phyloP scores from a whole-genome alignment of 2,797 vertebrate species.

The Ciconia nigra region DNA sequence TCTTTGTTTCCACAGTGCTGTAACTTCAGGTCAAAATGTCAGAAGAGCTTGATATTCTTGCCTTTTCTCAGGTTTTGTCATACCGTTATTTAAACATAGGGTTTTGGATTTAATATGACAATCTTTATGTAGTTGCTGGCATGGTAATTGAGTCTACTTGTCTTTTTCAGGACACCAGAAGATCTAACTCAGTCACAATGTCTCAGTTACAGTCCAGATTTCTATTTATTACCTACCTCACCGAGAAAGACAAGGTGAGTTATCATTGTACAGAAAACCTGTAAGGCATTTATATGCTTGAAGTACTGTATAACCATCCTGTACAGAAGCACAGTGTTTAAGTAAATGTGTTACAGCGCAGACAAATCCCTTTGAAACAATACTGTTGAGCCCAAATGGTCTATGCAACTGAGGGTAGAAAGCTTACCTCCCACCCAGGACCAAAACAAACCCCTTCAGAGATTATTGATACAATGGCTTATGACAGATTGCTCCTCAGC shows the following conservation, averaged over 20 bases:
- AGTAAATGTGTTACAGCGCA: slow-evolving; percentile 13
- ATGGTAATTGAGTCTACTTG: slow-evolving; percentile 88
- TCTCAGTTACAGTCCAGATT: slow-evolving; percentile 70
- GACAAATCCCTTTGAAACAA: not conserved
- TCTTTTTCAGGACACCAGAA: slow-evolving; percentile 87
- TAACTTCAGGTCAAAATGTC: slow-evolving; percentile 69
- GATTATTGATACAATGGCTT: slow-evolving; percentile 54
- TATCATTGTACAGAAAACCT: slow-evolving; percentile 84
- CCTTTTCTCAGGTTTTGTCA: slow-evolving; percentile 10
- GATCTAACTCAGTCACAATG: slow-evolving; percentile 90
- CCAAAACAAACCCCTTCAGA: slow-evolving; percentile 27
- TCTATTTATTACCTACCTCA: slow-evolving; percentile 89
- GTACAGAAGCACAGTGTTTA: not conserved
- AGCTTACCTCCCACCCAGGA: slow-evolving; percentile 12
- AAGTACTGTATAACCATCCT: slow-evolving; percentile 46
- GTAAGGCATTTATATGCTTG: slow-evolving; percentile 70
- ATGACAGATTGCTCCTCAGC: slow-evolving; percentile 61
- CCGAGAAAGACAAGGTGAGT: slow-evolving; percentile 87
- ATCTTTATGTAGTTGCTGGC: slow-evolving; percentile 77
- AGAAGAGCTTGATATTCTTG: slow-evolving; percentile 81
- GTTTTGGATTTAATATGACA: slow-evolving; percentile 76
- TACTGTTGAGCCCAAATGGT: not conserved
- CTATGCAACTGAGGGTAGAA: not conserved
- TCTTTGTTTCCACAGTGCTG: not conserved
- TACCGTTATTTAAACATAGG: slow-evolving; percentile 33